phyloP scores from a whole-genome alignment of 2,888 invertebrate genomes.

The Volucella inanis region DNA sequence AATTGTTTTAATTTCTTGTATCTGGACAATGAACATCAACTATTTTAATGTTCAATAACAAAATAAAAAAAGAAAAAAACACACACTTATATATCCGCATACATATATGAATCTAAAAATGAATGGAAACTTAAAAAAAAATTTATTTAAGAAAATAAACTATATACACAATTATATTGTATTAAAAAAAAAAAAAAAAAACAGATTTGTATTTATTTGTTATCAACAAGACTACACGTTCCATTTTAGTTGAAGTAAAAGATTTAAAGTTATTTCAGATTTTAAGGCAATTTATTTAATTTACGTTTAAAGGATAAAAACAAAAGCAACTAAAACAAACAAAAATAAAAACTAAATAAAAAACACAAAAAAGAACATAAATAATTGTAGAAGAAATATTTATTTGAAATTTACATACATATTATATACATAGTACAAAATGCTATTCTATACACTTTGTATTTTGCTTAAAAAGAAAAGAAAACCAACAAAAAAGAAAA shows the following conservation, averaged over 20 bases:
- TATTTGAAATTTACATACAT: slow-evolving; percentile 74
- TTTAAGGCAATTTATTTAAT: slow-evolving; percentile 27
- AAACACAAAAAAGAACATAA: slow-evolving; percentile 26
- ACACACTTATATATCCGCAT: slow-evolving; percentile 6
- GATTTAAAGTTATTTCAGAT: slow-evolving; percentile 7
- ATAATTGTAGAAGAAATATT: slow-evolving; percentile 61
- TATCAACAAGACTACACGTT: slow-evolving; percentile 61
- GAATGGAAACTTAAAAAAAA: neutral
- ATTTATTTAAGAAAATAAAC: slow-evolving; percentile 15
- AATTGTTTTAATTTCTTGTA: slow-evolving; percentile 6
- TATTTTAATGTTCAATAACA: slow-evolving; percentile 26
- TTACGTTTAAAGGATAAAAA: slow-evolving; percentile 17
- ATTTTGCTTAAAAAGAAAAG: slow-evolving; percentile 69
- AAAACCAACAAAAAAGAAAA: slow-evolving; percentile 42
- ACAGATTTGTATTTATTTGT: slow-evolving; percentile 68
- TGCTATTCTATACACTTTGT: slow-evolving; percentile 74
- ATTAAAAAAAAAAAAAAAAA: slow-evolving; percentile 39
- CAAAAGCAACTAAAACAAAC: slow-evolving; percentile 14
- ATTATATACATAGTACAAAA: slow-evolving; percentile 74
- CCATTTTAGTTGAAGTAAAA: slow-evolving; percentile 62
- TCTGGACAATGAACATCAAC: slow-evolving; percentile 21
- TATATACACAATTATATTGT: slow-evolving; percentile 28
- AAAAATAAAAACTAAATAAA: slow-evolving; percentile 17
- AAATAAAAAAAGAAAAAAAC: no score
- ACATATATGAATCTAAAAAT: neutral